Evolutionary conservation across 1,140 invertebrate genomes (phyloP).

Genomic region (Zaprionus ornatus): DNA sequence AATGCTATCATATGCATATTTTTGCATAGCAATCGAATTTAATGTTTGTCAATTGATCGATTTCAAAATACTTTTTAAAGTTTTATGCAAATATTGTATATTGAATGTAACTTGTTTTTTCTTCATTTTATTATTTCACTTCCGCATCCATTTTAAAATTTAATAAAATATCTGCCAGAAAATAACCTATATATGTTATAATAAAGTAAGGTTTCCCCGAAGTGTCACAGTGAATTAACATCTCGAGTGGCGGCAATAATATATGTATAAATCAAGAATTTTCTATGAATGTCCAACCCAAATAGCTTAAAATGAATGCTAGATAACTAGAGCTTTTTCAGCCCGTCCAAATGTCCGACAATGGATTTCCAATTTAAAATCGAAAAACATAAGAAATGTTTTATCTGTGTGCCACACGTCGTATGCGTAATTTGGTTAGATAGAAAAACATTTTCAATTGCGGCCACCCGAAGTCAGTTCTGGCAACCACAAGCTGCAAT

Average conservation of each 20-base stretch:
- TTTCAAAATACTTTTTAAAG: too few relatives aligned
- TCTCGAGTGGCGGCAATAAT: not conserved
- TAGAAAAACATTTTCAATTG: conserved; percentile 15
- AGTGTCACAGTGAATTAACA: too few relatives aligned
- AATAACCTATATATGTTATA: too few relatives aligned
- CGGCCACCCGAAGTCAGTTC: conserved; percentile 14
- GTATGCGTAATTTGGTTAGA: conserved; percentile 22
- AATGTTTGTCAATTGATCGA: too few relatives aligned
- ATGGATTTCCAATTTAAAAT: conserved; percentile 4
- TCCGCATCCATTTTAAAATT: too few relatives aligned
- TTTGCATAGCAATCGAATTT: too few relatives aligned
- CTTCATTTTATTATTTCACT: too few relatives aligned
- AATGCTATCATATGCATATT: not conserved
- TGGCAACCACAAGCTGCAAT: conserved; percentile 13
- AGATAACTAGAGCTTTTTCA: not conserved
- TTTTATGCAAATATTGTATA: too few relatives aligned
- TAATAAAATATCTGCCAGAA: too few relatives aligned
- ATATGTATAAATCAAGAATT: not conserved
- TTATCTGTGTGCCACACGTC: conserved; percentile 27
- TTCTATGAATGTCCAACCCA: not conserved
- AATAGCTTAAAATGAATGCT: too few relatives aligned
- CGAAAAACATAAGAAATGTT: conserved; percentile 17
- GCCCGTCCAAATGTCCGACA: not conserved
- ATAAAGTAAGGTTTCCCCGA: not conserved
- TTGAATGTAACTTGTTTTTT: too few relatives aligned